A percentile compares a stretch with the other conserved stretches of the same genome.
Evolutionary conservation across 2,888 invertebrate genomes (phyloP).

Genomic region (Luffia ferchaultella): DNA sequence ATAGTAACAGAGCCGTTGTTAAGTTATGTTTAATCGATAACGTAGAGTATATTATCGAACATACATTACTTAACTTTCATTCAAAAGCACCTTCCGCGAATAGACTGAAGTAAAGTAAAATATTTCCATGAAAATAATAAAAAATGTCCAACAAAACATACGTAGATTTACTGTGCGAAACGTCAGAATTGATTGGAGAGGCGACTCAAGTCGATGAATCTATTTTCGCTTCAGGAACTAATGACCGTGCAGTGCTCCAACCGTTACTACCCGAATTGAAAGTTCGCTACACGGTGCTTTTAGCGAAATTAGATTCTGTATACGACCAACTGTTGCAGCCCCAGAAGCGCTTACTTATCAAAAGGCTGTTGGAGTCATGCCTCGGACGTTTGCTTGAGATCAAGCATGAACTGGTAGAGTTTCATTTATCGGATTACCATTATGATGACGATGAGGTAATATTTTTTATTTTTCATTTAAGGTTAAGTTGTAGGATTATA

Average conservation of each 20-base stretch:
- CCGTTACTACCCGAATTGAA: constrained; percentile 75
- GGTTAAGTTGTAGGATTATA: neutral
- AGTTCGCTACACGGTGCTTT: constrained; percentile 80
- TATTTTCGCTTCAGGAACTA: constrained; percentile 66
- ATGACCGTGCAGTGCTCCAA: constrained; percentile 69
- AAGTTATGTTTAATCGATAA: neutral
- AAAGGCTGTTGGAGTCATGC: constrained; percentile 75
- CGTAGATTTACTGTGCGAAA: constrained; percentile 71
- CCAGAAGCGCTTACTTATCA: constrained; percentile 85
- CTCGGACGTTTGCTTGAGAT: constrained; percentile 87
- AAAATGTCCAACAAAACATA: constrained; percentile 80
- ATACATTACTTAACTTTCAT: neutral
- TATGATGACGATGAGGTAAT: constrained; percentile 77
- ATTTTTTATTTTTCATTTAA: neutral
- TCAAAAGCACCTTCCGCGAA: neutral
- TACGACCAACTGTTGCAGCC: constrained; percentile 94
- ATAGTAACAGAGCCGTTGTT: neutral
- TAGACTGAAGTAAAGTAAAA: neutral
- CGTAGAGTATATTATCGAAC: neutral
- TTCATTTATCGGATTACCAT: constrained; percentile 85
- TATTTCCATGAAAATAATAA: neutral
- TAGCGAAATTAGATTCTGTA: constrained; percentile 78
- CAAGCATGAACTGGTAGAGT: constrained; percentile 86
- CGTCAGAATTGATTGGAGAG: constrained; percentile 60
- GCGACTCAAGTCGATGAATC: constrained; percentile 69